Evolutionary conservation across 2,888 invertebrate genomes (phyloP).

Genomic region (Lutraria lutraria): DNA sequence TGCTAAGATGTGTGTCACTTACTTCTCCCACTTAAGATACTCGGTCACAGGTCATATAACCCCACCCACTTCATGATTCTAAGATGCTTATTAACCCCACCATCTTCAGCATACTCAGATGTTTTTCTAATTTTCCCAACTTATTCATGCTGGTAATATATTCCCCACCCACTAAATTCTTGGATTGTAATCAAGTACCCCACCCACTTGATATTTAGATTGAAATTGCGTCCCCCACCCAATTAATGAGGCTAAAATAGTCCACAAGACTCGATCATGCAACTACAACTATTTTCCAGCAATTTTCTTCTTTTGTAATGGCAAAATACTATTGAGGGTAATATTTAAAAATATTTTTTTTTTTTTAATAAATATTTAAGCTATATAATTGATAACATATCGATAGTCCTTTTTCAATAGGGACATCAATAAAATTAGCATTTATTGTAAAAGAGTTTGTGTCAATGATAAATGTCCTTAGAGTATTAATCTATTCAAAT

Average conservation of each 20-base stretch:
- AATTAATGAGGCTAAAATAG: not conserved
- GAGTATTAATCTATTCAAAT: not conserved
- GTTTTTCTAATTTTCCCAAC: no score
- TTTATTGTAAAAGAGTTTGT: not conserved
- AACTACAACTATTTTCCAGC: not conserved
- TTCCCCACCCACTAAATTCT: no score
- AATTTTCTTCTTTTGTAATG: not conserved
- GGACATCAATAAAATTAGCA: not conserved
- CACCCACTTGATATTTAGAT: not conserved
- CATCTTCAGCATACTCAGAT: no score
- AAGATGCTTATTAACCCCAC: no score
- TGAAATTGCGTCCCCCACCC: not conserved
- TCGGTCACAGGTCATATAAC: no score
- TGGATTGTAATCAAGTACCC: not conserved
- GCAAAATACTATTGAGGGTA: not conserved
- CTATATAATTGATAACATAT: not conserved
- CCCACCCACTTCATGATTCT: no score
- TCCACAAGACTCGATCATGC: not conserved
- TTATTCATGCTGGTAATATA: no score
- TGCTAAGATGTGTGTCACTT: not conserved
- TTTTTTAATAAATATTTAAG: not conserved
- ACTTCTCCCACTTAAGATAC: not conserved
- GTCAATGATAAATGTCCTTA: not conserved
- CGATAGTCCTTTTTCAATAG: not conserved
- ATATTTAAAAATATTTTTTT: no score